Percentiles rank a stretch among this genome's conserved stretches.
Evolutionary conservation across 2,888 invertebrate genomes (phyloP).

Genomic region (Tiliacea aurago): DNA sequence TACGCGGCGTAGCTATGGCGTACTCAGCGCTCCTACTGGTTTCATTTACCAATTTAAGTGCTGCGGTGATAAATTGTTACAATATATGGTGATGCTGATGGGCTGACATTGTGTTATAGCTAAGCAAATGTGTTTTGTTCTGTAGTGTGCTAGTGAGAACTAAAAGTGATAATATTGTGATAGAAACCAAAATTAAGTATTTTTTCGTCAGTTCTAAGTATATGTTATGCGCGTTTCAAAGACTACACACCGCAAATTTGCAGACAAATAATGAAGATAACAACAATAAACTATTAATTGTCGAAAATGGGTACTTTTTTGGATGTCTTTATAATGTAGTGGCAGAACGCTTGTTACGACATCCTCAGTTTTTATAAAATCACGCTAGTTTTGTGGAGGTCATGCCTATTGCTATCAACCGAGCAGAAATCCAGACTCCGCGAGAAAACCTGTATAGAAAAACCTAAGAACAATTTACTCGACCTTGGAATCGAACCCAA

Average conservation of each 20-base stretch:
- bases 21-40: conserved; percentile 51
- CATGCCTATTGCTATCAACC: neutral
- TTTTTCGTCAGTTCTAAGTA: neutral
- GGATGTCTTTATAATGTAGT: neutral
- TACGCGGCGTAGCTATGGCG: conserved; percentile 37
- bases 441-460: neutral
- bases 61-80: conserved; percentile 43
- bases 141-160: neutral
- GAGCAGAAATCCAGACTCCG: neutral
- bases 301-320: neutral
- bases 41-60: conserved; percentile 56
- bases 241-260: neutral
- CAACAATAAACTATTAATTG: too few species aligned
- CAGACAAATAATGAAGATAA: neutral
- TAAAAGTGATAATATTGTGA: neutral
- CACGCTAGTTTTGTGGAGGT: neutral
- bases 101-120: conserved; percentile 35
- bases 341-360: neutral
- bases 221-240: too few species aligned
- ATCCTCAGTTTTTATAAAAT: neutral
- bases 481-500: neutral
- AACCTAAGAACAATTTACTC: neutral
- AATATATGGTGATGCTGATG: conserved; percentile 38
- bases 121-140: neutral
- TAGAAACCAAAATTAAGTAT: neutral